A percentile compares a stretch with the other conserved stretches of the same genome.
Evolutionary conservation across 2,797 vertebrate species (phyloP).

Genomic region (Falco concolor): DNA sequence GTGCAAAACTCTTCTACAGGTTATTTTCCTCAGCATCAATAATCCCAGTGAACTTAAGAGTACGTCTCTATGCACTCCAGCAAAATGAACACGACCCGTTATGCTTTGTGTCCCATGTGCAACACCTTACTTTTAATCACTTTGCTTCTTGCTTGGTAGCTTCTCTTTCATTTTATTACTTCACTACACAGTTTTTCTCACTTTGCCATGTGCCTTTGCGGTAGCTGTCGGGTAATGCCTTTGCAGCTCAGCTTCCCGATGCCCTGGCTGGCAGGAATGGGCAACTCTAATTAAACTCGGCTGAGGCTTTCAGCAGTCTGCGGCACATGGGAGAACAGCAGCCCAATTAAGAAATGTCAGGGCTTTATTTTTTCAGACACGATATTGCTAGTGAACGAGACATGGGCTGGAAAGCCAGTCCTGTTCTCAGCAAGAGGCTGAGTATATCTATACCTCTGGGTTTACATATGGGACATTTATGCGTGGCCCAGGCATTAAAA

Average conservation of each 20-base stretch:
- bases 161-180: neutral
- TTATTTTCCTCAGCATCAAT: too few relatives aligned
- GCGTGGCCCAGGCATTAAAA: neutral
- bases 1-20: neutral
- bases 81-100: rapidly evolving
- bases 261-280: neutral
- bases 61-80: rapidly evolving
- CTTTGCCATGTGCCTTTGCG: neutral
- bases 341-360: neutral
- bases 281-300: too few relatives aligned
- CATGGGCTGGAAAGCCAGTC: neutral
- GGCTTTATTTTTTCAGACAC: neutral
- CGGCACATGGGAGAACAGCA: rapidly evolving
- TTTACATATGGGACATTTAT: neutral
- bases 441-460: neutral
- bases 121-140: neutral
- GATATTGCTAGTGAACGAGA: rapidly evolving
- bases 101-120: rapidly evolving
- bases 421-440: neutral
- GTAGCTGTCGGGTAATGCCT: neutral
- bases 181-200: neutral
- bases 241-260: neutral
- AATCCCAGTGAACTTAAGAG: neutral
- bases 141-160: neutral
- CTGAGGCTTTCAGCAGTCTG: neutral